Conservation (phyloP, 2,797 vertebrate genomes). For the Parambassis ranga region DNA sequence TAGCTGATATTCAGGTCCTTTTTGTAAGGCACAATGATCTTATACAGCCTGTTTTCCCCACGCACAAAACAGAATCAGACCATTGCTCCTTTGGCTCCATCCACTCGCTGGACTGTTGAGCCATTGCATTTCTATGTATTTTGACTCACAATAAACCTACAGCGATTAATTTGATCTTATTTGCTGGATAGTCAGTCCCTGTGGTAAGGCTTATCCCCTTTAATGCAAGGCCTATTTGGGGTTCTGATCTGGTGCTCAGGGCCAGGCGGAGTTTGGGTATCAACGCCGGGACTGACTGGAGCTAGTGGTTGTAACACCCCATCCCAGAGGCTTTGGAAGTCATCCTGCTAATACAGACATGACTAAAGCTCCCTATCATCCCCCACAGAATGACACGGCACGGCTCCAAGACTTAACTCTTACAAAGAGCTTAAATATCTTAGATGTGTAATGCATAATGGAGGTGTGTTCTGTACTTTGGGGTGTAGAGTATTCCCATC, state of each 20-base stretch:
- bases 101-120: conserved; percentile 36
- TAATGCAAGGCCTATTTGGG: conserved; percentile 71
- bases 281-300: conserved; percentile 63
- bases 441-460: conserved; percentile 83
- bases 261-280: conserved; percentile 58
- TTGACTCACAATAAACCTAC: conserved; percentile 47
- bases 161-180: conserved; percentile 62
- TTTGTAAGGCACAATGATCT: conserved; percentile 33
- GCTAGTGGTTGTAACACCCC: conserved; percentile 70
- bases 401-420: conserved; percentile 77
- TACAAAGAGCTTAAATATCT: conserved; percentile 85
- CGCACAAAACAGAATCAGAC: conserved; percentile 17
- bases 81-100: conserved; percentile 30
- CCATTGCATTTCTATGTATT: conserved; percentile 41
- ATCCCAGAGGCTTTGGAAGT: conserved; percentile 80
- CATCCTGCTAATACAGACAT: conserved; percentile 81
- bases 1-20: conserved; percentile 51
- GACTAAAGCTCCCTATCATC: conserved; percentile 81
- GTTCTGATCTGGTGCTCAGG: conserved; percentile 77
- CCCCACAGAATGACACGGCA: conserved; percentile 79
- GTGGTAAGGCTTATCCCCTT: conserved; percentile 71
- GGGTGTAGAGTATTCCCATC: conserved; percentile 63
- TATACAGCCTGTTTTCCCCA: not conserved
- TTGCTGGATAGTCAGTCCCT: conserved; percentile 59
- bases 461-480: conserved; percentile 76